Base-by-base conservation (phyloP, 1,140 invertebrate genomes). In the Plutomurus gul region DNA sequence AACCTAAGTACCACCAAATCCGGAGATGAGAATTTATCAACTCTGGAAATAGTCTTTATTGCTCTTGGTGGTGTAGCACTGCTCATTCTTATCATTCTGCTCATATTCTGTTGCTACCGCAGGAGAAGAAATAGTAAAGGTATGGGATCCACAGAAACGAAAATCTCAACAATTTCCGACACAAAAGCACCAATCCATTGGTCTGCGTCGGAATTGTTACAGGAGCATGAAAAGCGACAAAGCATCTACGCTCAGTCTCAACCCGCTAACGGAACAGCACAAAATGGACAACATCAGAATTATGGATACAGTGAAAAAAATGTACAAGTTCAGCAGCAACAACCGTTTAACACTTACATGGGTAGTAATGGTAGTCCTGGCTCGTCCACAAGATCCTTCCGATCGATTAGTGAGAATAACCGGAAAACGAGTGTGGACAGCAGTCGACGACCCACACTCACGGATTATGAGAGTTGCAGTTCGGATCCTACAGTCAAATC, bases 131-230 rank as follows among this genome's bases (percentile, higher is more conserved):
- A 27, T 18, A 56, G 40, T 10, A 81, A 81, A 75, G 81, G 78
- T 25, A 79, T 82, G 78, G 77, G 77, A 7, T 80, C 78, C 16
- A 81, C 80, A 5, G 82, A 84, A 43, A 81, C 80, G 20, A 80
- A 84, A 39, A 81, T 84, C 30, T 84, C 76, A n/a, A 82, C 82
- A 3, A 84, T 84, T 49, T 76, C 80, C n/a, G 70, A 79, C n/a
- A 81, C 76, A 22, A 84, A 84, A 60, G 82, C 78, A 18, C 82
- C 82, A 0, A 82, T 80, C 47, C 79, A 80, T 27, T 90, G 89
- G 89, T 88, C 88, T 30, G 89, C 90, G 4, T 89, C 88, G 10
- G 89, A 90, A 84, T 84, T 91, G 8, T 84, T 91, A 3, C 88
- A 89, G 81, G 90, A 90, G 84, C 90, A 91, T 79, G 89, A 91